A percentile compares a stretch with the other conserved stretches of the same genome.
These are phyloP conservation scores for Blastobasis lacticolella DNA, from an alignment of 2,888 invertebrate species.

Conservation along the genomic window DNA sequence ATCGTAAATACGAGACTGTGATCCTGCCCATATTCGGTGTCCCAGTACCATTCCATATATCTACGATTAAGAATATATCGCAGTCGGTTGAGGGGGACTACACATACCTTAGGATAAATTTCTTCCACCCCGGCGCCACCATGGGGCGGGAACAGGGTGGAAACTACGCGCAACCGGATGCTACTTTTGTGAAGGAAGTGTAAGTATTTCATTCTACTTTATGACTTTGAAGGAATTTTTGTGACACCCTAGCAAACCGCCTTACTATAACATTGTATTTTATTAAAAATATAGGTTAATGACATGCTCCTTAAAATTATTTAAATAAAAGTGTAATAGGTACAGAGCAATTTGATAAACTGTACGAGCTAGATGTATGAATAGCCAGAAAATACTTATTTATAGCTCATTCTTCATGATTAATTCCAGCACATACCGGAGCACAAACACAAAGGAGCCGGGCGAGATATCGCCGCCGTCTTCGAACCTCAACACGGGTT, in stretches of 20 bases:
- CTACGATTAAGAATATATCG: constrained; percentile 98
- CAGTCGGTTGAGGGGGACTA: constrained; percentile 99
- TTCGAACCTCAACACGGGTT: constrained; percentile 96
- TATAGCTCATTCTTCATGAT: neutral
- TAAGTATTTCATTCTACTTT: constrained; percentile 62
- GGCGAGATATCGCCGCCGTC: constrained; percentile 96
- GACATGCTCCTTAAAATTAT: no score
- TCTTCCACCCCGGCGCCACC: constrained; percentile 98
- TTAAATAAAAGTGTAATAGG: no score
- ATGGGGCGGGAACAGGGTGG: constrained; percentile 95
- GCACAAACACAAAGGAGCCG: constrained; percentile 97
- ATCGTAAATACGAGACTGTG: constrained; percentile 98
- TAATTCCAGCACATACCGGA: constrained; percentile 89
- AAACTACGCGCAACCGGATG: constrained; percentile 94
- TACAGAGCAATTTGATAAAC: no score
- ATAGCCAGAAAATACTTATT: no score
- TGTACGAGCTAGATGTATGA: no score
- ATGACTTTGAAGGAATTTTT: no score
- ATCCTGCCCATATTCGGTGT: constrained; percentile 97
- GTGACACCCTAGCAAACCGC: no score
- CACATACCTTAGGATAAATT: constrained; percentile 97
- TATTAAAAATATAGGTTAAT: no score
- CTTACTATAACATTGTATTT: no score
- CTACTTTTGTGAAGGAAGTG: constrained; percentile 98
- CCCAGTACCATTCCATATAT: constrained; percentile 98